Evolutionary conservation across 2,113 vertebrate genomes (phyloP), one percentile per base, ranked within the genome.

Genomic region (Phyllostomus hastatus): DNA sequence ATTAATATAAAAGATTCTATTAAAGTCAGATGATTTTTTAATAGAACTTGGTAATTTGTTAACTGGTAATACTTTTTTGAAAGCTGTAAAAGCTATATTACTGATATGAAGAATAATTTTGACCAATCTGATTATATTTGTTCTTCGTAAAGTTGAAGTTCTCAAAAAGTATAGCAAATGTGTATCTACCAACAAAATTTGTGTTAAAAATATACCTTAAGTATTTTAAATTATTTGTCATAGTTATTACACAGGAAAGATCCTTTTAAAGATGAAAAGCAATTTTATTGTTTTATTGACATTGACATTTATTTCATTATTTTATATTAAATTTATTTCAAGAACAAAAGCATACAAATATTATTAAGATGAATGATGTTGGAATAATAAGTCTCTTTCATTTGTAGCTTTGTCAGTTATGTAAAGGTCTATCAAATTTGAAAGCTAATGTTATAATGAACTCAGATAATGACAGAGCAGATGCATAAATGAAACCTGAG

Each of bases 401-500:
- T 94, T 75, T 80, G 43, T 50, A 48, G 4, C 35, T 80, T 64
- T 95, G 35, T 64, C 75, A 88, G 11, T 92, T 92, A 90, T 52
- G 24, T 48, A 66, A n/a, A 91, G 69, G 46, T 70, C 35, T 96
- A 59, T 84, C 90, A 83, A 84, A 87, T 87, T 69, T 94, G 48
- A 95, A 78, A 59, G 26, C 41, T 83, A 80, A 96, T 90, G 35
- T 19, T 92, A 75, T 64, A 96, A 84, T 92, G 48, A 59, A 87
- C 57, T 90, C 50, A 96, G 50, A 95, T 96, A 95, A 94, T 96
- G 88, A 81, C 20, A 92, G 1, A 19, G 31, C 54, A 92, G 79
- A 72, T 92, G 33, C 43, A 81, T 90, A 90, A 94, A 92, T 81
- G 66, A 59, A 94, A 57, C 64, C 15, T 54, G 75, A 84, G 33